Evolutionary conservation across 2,888 invertebrate genomes (phyloP).

Genomic region (Maniola hyperantus): DNA sequence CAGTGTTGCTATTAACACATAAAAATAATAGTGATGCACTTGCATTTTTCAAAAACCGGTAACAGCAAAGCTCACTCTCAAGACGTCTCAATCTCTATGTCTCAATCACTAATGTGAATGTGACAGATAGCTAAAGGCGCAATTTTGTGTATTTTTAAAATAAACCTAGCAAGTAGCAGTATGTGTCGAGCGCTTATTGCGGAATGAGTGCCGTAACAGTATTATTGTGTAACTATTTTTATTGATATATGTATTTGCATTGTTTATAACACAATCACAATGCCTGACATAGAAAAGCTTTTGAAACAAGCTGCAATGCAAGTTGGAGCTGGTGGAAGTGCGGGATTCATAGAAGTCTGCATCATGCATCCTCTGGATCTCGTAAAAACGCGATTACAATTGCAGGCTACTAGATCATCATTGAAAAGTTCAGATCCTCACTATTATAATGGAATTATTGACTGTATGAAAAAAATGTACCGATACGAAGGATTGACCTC

Average conservation of each 20-base stretch:
- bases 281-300: slow-evolving; percentile 71
- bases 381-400: slow-evolving; percentile 90
- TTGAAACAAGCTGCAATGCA: slow-evolving; percentile 90
- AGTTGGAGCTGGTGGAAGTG: slow-evolving; percentile 94
- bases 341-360: slow-evolving; percentile 96
- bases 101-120: slow-evolving; percentile 29
- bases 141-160: slow-evolving; percentile 45
- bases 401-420: slow-evolving; percentile 58
- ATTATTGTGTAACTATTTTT: slow-evolving; percentile 31
- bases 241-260: slow-evolving; percentile 23
- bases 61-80: neutral
- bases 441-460: slow-evolving; percentile 90
- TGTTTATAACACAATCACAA: slow-evolving; percentile 45
- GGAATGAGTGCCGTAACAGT: slow-evolving; percentile 32
- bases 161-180: slow-evolving; percentile 38
- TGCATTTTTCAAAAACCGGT: slow-evolving; percentile 25
- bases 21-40: neutral
- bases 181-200: slow-evolving; percentile 25
- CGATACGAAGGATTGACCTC: slow-evolving; percentile 90
- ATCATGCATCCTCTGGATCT: slow-evolving; percentile 98
- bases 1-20: slow-evolving; percentile 23
- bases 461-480: slow-evolving; percentile 96
- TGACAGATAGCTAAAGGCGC: slow-evolving; percentile 39
- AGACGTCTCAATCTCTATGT: too few relatives aligned
- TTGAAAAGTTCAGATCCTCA: slow-evolving; percentile 73